These are phyloP conservation scores for Sesia bembeciformis DNA, from an alignment of 2,888 invertebrate genomes.

Conservation along the genomic window DNA sequence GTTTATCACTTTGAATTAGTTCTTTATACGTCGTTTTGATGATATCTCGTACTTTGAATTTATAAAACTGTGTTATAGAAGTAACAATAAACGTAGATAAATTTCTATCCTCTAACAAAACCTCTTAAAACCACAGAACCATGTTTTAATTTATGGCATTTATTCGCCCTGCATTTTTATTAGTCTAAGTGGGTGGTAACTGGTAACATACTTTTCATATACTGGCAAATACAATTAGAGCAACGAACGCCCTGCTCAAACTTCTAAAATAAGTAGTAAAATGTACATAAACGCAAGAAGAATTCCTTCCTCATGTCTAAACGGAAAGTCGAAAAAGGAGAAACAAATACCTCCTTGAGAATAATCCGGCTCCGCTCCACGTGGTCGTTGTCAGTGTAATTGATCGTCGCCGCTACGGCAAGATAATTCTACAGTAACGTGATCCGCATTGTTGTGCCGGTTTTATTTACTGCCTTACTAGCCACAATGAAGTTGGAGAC, in stretches of 20 bases:
- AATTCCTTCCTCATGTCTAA: background rate
- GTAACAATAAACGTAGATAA: no score
- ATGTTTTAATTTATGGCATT: no score
- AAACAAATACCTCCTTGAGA: constrained; percentile 10
- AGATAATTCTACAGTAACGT: constrained; percentile 65
- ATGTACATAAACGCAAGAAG: background rate
- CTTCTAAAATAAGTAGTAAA: background rate
- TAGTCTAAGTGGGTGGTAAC: no score
- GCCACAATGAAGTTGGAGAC: background rate
- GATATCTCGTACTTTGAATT: no score
- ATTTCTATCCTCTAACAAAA: no score
- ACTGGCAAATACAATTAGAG: no score
- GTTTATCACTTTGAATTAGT: no score
- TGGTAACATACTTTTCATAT: no score
- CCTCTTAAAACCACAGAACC: no score
- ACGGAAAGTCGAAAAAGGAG: background rate
- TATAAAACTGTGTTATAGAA: no score
- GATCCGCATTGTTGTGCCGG: constrained; percentile 62
- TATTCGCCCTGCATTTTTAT: no score
- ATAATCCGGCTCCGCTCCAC: constrained; percentile 43
- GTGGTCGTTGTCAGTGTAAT: constrained; percentile 62
- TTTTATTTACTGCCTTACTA: constrained; percentile 37
- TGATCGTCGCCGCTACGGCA: constrained; percentile 62
- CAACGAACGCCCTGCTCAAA: background rate
- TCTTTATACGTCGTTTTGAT: no score